Evolutionary conservation across 2,113 vertebrate species (phyloP).

Genomic region (Triplophysa tibetana): DNA sequence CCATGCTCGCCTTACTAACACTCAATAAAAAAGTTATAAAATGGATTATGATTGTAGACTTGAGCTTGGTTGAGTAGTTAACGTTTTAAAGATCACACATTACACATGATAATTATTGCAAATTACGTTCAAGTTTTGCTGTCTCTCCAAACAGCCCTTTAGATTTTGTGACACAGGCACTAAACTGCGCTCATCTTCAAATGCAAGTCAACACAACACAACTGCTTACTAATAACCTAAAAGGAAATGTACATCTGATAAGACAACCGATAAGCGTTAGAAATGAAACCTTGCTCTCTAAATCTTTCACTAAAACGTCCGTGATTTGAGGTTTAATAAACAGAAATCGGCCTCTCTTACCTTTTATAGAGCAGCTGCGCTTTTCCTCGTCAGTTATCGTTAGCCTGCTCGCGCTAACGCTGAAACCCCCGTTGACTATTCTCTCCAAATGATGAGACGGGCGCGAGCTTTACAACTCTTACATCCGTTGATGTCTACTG

Average conservation of each 20-base stretch:
- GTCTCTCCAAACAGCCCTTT: background rate
- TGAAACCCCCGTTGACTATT: conserved; percentile 34
- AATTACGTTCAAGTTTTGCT: background rate
- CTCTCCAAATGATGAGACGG: conserved; percentile 15
- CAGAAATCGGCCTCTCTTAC: conserved; percentile 57
- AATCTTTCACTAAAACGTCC: background rate
- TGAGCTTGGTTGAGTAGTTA: background rate
- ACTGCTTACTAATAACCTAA: conserved; percentile 1
- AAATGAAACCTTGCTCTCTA: background rate
- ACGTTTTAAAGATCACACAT: background rate
- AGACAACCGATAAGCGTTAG: conserved; percentile 1
- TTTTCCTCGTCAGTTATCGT: conserved; percentile 51
- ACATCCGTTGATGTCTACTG: conserved; percentile 30
- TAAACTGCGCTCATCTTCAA: conserved; percentile 20
- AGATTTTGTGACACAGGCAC: conserved; percentile 13
- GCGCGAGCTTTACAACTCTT: background rate
- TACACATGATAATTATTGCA: background rate
- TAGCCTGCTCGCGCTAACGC: conserved; percentile 54
- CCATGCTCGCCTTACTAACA: background rate
- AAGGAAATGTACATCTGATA: conserved; percentile 1
- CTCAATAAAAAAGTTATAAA: background rate
- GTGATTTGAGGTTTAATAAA: conserved; percentile 10
- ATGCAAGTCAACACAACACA: conserved; percentile 13
- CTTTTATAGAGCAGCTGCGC: conserved; percentile 55
- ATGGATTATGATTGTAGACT: background rate